These are phyloP conservation scores for Potamarius usumacintae DNA, from an alignment of 2,113 vertebrate species.

Conservation along the genomic window DNA sequence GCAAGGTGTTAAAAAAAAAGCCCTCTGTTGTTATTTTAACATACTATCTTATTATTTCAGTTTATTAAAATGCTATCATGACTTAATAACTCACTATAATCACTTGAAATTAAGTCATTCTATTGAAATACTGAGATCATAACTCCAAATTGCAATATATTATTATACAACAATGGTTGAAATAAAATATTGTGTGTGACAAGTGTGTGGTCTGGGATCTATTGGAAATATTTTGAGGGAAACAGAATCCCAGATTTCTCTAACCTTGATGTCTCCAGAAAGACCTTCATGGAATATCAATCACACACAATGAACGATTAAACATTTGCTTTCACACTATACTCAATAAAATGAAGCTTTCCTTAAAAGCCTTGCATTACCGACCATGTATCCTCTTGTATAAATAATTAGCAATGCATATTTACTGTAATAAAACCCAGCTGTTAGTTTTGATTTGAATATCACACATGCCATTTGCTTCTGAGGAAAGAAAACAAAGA, in stretches of 20 bases:
- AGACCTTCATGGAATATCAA: neutral
- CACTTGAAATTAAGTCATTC: neutral
- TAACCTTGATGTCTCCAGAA: neutral
- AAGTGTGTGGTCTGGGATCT: neutral
- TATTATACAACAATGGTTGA: neutral
- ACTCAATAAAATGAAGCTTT: conserved; percentile 11
- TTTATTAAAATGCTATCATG: neutral
- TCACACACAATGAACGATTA: conserved; percentile 7
- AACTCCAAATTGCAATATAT: neutral
- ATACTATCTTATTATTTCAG: neutral
- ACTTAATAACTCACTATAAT: neutral
- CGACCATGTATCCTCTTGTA: neutral
- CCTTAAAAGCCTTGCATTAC: conserved; percentile 4
- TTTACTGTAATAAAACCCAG: conserved; percentile 21
- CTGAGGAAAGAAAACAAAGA: conserved; percentile 2
- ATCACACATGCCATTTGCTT: neutral
- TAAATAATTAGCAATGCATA: conserved; percentile 22
- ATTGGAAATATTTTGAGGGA: neutral
- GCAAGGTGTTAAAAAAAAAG: neutral
- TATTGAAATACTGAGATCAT: neutral
- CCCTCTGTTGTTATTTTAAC: neutral
- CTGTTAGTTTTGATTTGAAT: conserved; percentile 26
- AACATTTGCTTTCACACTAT: neutral
- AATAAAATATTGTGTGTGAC: neutral
- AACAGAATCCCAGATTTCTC: neutral